Evolutionary conservation across 1,140 invertebrate species (phyloP).

Genomic region (Conopomorpha cramerella): DNA sequence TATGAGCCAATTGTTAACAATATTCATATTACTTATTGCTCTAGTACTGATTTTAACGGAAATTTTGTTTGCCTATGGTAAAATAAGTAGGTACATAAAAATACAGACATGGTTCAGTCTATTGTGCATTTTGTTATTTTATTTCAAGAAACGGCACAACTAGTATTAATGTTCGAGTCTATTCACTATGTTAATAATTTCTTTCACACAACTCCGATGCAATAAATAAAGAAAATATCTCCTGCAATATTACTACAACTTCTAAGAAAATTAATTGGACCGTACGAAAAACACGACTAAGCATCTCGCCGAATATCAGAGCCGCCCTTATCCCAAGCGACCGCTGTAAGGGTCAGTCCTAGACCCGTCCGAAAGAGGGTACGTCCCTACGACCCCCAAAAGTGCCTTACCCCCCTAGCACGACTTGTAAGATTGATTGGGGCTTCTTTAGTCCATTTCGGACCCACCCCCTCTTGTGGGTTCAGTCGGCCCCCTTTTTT

Average conservation of each 20-base stretch:
- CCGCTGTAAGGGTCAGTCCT: constrained; percentile 40
- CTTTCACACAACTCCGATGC: background rate
- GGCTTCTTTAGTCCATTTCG: constrained; percentile 56
- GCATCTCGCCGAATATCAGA: constrained; percentile 25
- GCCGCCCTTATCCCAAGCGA: constrained; percentile 29
- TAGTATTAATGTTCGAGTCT: background rate
- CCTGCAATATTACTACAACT: background rate
- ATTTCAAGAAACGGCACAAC: too few relatives aligned
- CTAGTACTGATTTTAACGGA: too few relatives aligned
- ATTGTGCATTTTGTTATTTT: too few relatives aligned
- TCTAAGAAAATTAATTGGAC: background rate
- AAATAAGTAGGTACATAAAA: too few relatives aligned
- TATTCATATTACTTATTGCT: too few relatives aligned
- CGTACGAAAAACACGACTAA: background rate
- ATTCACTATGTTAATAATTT: background rate
- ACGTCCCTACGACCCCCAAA: constrained; percentile 39
- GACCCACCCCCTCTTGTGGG: constrained; percentile 38
- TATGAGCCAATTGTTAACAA: too few relatives aligned
- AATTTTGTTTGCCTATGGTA: too few relatives aligned
- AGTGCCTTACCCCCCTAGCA: constrained; percentile 19
- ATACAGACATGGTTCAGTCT: too few relatives aligned
- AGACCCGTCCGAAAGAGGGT: constrained; percentile 42
- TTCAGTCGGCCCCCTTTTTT: constrained; percentile 50
- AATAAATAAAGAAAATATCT: too few relatives aligned
- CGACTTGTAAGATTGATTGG: constrained; percentile 61